Evolutionary conservation across 1,140 invertebrate genomes (phyloP).

Genomic region (Drosophila lacteicornis): DNA sequence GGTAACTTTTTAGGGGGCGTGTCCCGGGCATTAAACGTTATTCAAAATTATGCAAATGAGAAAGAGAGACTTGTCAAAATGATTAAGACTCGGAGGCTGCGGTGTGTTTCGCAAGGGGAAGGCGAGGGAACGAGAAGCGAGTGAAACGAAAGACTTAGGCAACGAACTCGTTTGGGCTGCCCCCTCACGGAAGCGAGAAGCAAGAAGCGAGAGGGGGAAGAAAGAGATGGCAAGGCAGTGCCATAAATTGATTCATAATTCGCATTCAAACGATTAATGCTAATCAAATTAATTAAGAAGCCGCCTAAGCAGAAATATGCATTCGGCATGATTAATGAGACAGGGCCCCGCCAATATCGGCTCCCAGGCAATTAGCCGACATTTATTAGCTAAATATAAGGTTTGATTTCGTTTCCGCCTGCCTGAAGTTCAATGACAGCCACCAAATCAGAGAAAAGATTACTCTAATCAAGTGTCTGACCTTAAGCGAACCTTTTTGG

Average conservation of each 20-base stretch:
- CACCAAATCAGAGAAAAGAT: constrained; percentile 20
- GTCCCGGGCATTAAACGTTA: constrained; percentile 52
- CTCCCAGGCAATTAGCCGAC: constrained; percentile 34
- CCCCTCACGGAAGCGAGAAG: constrained; percentile 17
- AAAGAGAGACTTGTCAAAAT: constrained; percentile 53
- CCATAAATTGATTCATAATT: constrained; percentile 80
- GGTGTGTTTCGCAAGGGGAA: not conserved
- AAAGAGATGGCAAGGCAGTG: not conserved
- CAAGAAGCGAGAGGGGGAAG: not conserved
- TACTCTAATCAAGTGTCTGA: constrained; percentile 77
- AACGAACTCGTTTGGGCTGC: constrained; percentile 65
- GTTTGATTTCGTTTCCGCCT: constrained; percentile 59
- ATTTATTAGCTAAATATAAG: constrained; percentile 39
- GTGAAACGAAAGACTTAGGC: constrained; percentile 68
- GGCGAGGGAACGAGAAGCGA: constrained; percentile 1
- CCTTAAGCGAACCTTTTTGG: constrained; percentile 58
- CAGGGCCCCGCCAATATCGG: constrained; percentile 17
- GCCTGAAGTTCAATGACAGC: constrained; percentile 59
- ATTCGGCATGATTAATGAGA: constrained; percentile 62
- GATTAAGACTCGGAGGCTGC: constrained; percentile 32
- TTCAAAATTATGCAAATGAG: constrained; percentile 74
- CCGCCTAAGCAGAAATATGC: constrained; percentile 30
- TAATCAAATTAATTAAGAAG: constrained; percentile 81
- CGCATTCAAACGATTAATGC: constrained; percentile 64
- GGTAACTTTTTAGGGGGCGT: constrained; percentile 54